Evolutionary conservation across 2,888 invertebrate genomes (phyloP).

Genomic region (Drosophila anomalata): DNA sequence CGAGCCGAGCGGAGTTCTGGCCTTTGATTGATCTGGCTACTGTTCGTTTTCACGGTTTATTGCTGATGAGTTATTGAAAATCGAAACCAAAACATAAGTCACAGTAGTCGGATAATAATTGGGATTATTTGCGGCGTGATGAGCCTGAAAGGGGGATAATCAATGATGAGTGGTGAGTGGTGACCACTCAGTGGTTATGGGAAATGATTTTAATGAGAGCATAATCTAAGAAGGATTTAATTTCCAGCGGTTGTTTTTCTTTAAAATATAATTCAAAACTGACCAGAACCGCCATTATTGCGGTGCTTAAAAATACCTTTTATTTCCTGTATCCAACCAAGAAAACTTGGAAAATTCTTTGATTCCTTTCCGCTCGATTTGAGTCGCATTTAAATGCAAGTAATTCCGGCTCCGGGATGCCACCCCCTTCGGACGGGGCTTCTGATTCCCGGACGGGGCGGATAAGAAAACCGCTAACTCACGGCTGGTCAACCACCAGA

Average conservation of each 20-base stretch:
- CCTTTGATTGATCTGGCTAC: slow-evolving; percentile 67
- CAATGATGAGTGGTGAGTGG: slow-evolving; percentile 11
- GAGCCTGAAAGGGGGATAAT: background rate
- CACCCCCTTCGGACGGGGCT: slow-evolving; percentile 49
- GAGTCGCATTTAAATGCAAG: slow-evolving; percentile 79
- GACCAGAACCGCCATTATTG: background rate
- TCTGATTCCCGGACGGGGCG: slow-evolving; percentile 39
- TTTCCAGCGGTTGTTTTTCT: background rate
- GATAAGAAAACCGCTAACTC: slow-evolving; percentile 70
- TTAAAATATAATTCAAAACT: too few species aligned
- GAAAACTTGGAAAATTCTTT: background rate
- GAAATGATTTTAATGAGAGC: background rate
- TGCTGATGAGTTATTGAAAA: slow-evolving; percentile 57
- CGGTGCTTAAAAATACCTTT: background rate
- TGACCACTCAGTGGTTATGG: background rate
- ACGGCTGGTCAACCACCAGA: slow-evolving; percentile 55
- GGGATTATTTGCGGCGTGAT: slow-evolving; percentile 24
- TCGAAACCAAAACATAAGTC: slow-evolving; percentile 33
- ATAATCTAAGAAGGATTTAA: background rate
- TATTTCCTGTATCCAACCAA: background rate
- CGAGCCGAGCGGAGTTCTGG: slow-evolving; percentile 49
- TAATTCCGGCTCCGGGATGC: slow-evolving; percentile 58
- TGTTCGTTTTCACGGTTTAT: slow-evolving; percentile 72
- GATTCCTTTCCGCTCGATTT: slow-evolving; percentile 82
- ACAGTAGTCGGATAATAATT: slow-evolving; percentile 54